Base-by-base conservation (phyloP, 2,888 invertebrate species). In the Heliconius ismenius region DNA sequence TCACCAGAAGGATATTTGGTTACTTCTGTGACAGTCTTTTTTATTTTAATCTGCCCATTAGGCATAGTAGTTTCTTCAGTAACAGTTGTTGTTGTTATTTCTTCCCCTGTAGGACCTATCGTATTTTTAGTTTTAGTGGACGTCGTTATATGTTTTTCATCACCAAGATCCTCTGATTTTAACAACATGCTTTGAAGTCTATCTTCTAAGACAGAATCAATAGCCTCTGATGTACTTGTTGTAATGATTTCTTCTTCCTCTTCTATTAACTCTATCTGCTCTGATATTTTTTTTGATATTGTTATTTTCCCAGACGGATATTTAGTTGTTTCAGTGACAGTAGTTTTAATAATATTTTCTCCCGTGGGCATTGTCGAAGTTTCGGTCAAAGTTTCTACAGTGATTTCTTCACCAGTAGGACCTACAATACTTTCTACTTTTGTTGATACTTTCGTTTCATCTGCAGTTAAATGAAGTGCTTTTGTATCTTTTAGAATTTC, bases 1-100 rank as follows among this genome's bases (percentile, higher is more conserved):
- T 81, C 78, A n/a, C 82, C 82, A 62, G 81, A 80, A 26, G 79
- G 80, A 78, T 78, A 78, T 79, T 81, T 83, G 3, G 76, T 82
- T 49, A 70, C 67, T 67, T 83, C 81, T 6, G 81, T 81, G 11
- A 79, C 43, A 26, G 80, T 82, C 11, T 76, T 79, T 79, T 74
- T 81, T n/a, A 80, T 70, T 68, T 76, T 77, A 24, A 74, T 78
- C 43, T 83, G 81, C 65, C 83, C 83, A 26, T 80, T 77, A 36
- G 79, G 81, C 60, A 80, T 78, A 73, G 79, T 79, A 26, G 36
- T 79, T 9, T 70, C 79, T 70, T 83, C 81, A 49, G 68, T 79
- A 4, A 73, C 70, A 26, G 74, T 81, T 18, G 80, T 81, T 62
- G 64, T 81, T 54, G 73, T 81, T 67, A 82, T 82, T 76, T 76